Evolutionary conservation across 2,113 vertebrate species (phyloP), one percentile per base, ranked within the genome.

Genomic region (Eleginops maclovinus): DNA sequence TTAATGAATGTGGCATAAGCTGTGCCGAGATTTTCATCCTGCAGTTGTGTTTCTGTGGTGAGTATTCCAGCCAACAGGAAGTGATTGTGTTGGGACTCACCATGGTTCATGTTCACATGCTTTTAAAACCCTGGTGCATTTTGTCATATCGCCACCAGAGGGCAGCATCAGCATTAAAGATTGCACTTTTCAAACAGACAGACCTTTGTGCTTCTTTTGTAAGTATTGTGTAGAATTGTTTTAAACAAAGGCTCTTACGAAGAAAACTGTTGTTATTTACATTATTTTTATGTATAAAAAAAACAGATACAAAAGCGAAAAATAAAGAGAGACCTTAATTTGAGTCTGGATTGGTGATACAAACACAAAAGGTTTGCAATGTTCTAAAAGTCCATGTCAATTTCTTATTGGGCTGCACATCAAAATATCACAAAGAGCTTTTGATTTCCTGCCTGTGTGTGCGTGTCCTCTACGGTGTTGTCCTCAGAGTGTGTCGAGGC

Each of bases 401-500:
- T 50, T 2, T 13, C 19, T 51, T 9, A 63, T 44, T n/a, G 3
- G 9, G 4, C 4, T 19, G 1, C 19, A 22, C 17, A 36, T 41
- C 50, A 62, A 81, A 53, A 47, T 36, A 17, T n/a, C 15, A 40
- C 31, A 36, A 61, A 55, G 46, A 43, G 21, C 6, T 46, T 54
- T 9, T 56, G 16, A 21, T 13, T 60, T 49, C 47, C 41, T 19
- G 19, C 19, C 26, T 19, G 19, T 26, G 15, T 70, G n/a, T 36
- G 31, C 7, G 53, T 19, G 54, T 71, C 67, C 56, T 74, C 24
- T 19, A 22, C 17, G 1, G 17, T 12, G 50, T 21, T 1, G 13
- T 58, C 62, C 63, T 94, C 77, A 95, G 66, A 95, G 91, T 8
- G 84, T 69, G 79, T 87, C 58, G 9, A 96, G 87, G 10, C 93